Conservation (phyloP, 2,888 invertebrate species). For the Cantharis rustica region DNA sequence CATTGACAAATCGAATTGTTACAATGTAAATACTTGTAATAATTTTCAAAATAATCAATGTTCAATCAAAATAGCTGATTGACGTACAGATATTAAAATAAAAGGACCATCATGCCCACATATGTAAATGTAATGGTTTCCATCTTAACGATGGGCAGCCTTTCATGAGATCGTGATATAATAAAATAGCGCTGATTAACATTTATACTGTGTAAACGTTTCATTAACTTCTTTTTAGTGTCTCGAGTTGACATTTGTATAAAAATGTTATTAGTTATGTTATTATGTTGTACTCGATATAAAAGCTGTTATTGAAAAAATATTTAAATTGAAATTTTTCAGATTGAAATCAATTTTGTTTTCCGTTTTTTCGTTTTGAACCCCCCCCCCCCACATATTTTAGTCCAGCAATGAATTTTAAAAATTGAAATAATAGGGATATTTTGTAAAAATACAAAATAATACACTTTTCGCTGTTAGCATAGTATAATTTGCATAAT, state of each 20-base stretch:
- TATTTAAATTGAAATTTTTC: neutral
- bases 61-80: slow-evolving; percentile 3
- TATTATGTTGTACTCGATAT: neutral
- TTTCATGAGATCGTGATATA: slow-evolving; percentile 9
- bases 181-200: slow-evolving; percentile 14
- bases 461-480: too few species aligned
- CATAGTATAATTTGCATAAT: too few species aligned
- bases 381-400: too few species aligned
- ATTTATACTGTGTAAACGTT: slow-evolving; percentile 20
- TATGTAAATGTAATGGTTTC: slow-evolving; percentile 18
- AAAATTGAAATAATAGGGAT: too few species aligned
- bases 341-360: too few species aligned
- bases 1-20: neutral
- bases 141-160: neutral
- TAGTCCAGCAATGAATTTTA: too few species aligned
- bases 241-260: slow-evolving; percentile 19
- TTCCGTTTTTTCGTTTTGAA: too few species aligned
- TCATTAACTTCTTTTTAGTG: slow-evolving; percentile 10
- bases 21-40: neutral
- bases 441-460: too few species aligned
- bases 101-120: slow-evolving; percentile 12
- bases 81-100: neutral
- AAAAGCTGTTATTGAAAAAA: neutral
- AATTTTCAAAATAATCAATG: slow-evolving; percentile 2
- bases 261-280: slow-evolving; percentile 4